Evolutionary conservation across 2,888 invertebrate species (phyloP).

Genomic region (Polydrusus pterygomalis): DNA sequence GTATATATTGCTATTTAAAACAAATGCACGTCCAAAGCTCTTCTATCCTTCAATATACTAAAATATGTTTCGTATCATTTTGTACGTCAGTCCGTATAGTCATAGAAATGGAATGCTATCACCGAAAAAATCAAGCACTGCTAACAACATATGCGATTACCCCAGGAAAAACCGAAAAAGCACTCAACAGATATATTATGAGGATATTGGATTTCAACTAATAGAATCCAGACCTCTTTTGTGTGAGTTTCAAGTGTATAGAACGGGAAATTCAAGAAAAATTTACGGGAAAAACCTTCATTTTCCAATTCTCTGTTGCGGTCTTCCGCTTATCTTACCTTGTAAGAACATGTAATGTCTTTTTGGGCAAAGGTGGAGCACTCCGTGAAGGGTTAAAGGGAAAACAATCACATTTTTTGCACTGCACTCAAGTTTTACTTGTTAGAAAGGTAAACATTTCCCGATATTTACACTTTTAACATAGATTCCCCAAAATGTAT

Average conservation of each 20-base stretch:
- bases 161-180: constrained; percentile 18
- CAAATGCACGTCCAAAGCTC: too few species aligned
- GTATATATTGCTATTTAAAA: too few species aligned
- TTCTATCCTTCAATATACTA: too few species aligned
- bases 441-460: background rate
- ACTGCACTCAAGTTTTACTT: background rate
- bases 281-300: constrained; percentile 20
- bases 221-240: constrained; percentile 26
- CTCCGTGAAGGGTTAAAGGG: background rate
- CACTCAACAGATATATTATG: constrained; percentile 24
- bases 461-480: background rate
- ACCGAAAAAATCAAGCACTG: constrained; percentile 24
- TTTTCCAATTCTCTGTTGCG: constrained; percentile 5
- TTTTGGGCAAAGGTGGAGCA: constrained; percentile 8
- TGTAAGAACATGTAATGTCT: constrained; percentile 19
- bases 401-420: background rate
- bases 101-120: background rate
- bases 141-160: constrained; percentile 22
- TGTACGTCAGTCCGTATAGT: too few species aligned
- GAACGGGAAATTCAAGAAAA: constrained; percentile 12
- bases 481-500: too few species aligned
- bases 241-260: constrained; percentile 10
- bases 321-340: constrained; percentile 25
- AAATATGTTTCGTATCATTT: too few species aligned
- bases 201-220: constrained; percentile 30